phyloP scores from a whole-genome alignment of 1,140 invertebrate genomes.

The Bombus superbus region DNA sequence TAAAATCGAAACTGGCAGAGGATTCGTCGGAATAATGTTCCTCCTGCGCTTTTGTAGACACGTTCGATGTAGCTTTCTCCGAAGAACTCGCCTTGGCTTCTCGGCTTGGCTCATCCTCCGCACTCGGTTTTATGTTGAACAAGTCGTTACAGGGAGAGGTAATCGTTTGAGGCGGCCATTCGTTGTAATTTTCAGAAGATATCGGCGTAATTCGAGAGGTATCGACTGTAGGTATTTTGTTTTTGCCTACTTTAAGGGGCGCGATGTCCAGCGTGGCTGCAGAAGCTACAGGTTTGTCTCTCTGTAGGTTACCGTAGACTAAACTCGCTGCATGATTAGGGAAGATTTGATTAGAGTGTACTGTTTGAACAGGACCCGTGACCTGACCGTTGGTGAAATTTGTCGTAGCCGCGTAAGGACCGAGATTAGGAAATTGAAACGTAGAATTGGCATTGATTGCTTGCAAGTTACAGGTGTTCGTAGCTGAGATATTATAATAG shows the following conservation, averaged over 20 bases:
- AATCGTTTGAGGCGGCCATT: conserved; percentile 50
- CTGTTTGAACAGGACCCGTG: conserved; percentile 25
- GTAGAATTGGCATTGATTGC: conserved; percentile 63
- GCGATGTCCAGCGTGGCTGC: conserved; percentile 19
- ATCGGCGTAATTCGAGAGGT: conserved; percentile 22
- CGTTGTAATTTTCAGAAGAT: conserved; percentile 30
- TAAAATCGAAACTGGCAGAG: conserved; percentile 76
- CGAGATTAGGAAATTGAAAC: conserved; percentile 63
- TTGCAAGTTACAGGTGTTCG: conserved; percentile 68
- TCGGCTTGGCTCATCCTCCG: background rate
- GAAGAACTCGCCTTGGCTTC: background rate
- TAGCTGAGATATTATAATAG: conserved; percentile 69
- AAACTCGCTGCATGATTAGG: conserved; percentile 61
- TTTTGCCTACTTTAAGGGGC: conserved; percentile 35
- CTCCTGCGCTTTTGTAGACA: conserved; percentile 51
- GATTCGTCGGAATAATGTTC: conserved; percentile 75
- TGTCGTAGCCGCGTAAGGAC: conserved; percentile 55
- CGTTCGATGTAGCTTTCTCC: conserved; percentile 35
- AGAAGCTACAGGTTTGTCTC: conserved; percentile 51
- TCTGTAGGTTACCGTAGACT: conserved; percentile 41
- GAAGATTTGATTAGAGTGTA: conserved; percentile 60
- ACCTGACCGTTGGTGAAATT: conserved; percentile 61
- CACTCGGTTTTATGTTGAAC: background rate
- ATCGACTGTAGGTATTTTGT: conserved; percentile 25
- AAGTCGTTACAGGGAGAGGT: background rate